Evolutionary conservation across 2,888 invertebrate species (phyloP).

Genomic region (Leistus spinibarbis): DNA sequence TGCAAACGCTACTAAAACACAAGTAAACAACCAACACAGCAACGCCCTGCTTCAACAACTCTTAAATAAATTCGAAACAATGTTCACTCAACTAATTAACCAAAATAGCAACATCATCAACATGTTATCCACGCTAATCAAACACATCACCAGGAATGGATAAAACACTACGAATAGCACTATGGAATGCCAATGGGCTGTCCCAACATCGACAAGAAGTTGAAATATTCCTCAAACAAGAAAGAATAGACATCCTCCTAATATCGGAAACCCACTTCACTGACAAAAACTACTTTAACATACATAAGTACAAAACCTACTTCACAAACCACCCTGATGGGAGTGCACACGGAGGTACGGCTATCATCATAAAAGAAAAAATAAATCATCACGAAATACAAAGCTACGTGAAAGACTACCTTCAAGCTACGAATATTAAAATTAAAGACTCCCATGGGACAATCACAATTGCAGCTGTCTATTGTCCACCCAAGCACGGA

Average conservation of each 20-base stretch:
- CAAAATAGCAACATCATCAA: conserved; percentile 26
- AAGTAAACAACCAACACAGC: neutral
- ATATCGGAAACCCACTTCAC: conserved; percentile 41
- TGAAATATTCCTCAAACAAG: conserved; percentile 28
- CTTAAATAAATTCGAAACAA: conserved; percentile 21
- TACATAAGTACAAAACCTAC: conserved; percentile 39
- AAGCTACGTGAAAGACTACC: conserved; percentile 24
- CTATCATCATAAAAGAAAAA: conserved; percentile 40
- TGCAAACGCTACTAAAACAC: neutral
- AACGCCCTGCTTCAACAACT: conserved; percentile 10
- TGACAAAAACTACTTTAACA: conserved; percentile 40
- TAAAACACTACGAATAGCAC: conserved; percentile 17
- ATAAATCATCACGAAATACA: conserved; percentile 41
- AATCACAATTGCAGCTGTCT: conserved; percentile 41
- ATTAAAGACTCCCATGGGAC: conserved; percentile 30
- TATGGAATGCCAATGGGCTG: conserved; percentile 28
- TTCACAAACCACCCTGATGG: conserved; percentile 41
- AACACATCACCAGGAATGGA: neutral
- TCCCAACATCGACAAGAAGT: conserved; percentile 26
- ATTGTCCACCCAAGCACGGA: conserved; percentile 44
- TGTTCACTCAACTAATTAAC: conserved; percentile 23
- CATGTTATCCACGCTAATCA: conserved; percentile 18
- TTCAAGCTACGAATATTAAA: conserved; percentile 42
- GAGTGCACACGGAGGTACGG: conserved; percentile 41
- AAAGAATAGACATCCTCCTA: conserved; percentile 34